phyloP scores from a whole-genome alignment of 2,113 vertebrate genomes.

The Campylomormyrus tamandua region DNA sequence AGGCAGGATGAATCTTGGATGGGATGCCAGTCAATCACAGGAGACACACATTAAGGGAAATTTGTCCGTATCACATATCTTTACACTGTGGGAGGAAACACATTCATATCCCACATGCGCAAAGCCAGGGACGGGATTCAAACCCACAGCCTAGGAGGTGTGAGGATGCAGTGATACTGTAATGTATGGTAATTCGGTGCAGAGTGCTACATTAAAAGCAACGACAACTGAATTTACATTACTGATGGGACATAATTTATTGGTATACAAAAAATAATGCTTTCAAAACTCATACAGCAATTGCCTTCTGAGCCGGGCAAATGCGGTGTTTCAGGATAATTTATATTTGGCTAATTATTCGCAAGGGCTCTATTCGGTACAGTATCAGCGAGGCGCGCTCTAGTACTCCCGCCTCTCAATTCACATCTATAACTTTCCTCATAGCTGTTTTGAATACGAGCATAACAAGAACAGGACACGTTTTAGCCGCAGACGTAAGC shows the following conservation, averaged over 20 bases:
- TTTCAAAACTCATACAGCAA: background rate
- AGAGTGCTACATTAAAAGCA: background rate
- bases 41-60: background rate
- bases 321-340: background rate
- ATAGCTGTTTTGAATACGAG: conserved; percentile 31
- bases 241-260: background rate
- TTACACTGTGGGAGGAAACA: background rate
- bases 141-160: background rate
- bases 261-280: background rate
- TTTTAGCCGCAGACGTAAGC: conserved; percentile 39
- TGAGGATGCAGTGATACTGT: background rate
- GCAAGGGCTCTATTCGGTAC: background rate
- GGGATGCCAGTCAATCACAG: background rate
- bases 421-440: conserved; percentile 34
- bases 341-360: conserved; percentile 7
- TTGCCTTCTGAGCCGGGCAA: background rate
- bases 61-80: background rate
- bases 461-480: conserved; percentile 26
- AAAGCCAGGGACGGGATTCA: background rate
- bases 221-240: background rate
- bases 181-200: background rate
- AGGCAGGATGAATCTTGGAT: background rate
- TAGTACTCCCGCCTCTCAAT: background rate
- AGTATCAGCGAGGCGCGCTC: background rate
- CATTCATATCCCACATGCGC: background rate